Conservation (phyloP, 2,888 invertebrate genomes). For the Dynastes tityus region DNA sequence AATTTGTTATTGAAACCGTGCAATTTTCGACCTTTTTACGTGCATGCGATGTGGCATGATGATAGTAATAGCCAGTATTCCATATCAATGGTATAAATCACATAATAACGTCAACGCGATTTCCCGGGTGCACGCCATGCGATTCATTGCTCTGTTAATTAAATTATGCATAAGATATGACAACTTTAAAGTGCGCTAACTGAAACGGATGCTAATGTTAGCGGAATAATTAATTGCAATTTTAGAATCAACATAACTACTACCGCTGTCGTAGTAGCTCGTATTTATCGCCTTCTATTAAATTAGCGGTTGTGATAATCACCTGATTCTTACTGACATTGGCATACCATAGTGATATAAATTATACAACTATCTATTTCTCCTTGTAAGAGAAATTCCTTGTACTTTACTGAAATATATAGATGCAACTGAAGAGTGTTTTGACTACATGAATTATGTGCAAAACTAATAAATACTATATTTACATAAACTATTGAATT, state of each 20-base stretch:
- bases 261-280: neutral
- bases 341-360: no score
- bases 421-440: no score
- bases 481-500: no score
- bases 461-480: no score
- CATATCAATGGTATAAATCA: neutral
- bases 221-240: neutral
- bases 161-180: neutral
- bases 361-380: no score
- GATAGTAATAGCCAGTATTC: neutral
- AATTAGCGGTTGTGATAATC: no score
- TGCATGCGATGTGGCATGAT: neutral
- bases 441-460: no score
- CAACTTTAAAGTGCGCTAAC: neutral
- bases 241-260: neutral
- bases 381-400: no score
- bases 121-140: neutral
- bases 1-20: slow-evolving; percentile 1
- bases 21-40: neutral
- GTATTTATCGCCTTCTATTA: no score
- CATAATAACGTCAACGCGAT: neutral
- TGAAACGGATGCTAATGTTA: neutral
- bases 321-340: no score
- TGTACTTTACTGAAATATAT: no score
- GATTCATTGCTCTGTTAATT: slow-evolving; percentile 10